Conservation (phyloP, 2,113 vertebrate genomes). For the Otus sunia region DNA sequence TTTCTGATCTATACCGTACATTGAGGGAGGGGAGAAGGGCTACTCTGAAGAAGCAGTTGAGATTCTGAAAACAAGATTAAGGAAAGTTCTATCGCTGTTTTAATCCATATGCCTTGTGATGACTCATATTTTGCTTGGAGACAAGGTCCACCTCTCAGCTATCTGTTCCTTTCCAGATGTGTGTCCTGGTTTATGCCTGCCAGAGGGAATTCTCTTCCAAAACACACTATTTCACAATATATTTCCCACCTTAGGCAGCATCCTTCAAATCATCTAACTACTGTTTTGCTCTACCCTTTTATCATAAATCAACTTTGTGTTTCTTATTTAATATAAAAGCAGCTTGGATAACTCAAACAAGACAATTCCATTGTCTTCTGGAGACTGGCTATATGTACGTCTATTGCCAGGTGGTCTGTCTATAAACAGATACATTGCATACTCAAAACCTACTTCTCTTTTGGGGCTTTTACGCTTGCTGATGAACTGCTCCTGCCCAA, state of each 20-base stretch:
- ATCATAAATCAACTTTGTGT: not conserved
- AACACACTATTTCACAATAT: not conserved
- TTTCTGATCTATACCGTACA: not conserved
- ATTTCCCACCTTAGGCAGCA: not conserved
- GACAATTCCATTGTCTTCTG: not conserved
- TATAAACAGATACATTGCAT: not conserved
- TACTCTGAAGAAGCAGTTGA: not conserved
- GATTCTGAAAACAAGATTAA: not conserved
- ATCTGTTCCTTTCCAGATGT: not conserved
- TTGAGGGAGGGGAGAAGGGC: not conserved
- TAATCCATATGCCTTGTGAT: not conserved
- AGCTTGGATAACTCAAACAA: not conserved
- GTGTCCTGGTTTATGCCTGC: not conserved
- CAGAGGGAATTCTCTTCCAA: not conserved
- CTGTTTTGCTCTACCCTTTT: not conserved
- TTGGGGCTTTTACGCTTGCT: not conserved
- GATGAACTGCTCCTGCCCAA: not conserved
- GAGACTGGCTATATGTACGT: not conserved
- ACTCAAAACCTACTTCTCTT: not conserved
- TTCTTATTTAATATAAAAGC: not conserved
- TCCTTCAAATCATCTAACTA: not conserved
- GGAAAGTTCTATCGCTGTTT: not conserved
- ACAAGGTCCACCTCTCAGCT: not conserved
- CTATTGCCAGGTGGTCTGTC: not conserved
- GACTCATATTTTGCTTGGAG: not conserved